Evolutionary conservation across 2,797 vertebrate species (phyloP), one percentile per base, ranked within the genome.

Genomic region (Dryobates pubescens): DNA sequence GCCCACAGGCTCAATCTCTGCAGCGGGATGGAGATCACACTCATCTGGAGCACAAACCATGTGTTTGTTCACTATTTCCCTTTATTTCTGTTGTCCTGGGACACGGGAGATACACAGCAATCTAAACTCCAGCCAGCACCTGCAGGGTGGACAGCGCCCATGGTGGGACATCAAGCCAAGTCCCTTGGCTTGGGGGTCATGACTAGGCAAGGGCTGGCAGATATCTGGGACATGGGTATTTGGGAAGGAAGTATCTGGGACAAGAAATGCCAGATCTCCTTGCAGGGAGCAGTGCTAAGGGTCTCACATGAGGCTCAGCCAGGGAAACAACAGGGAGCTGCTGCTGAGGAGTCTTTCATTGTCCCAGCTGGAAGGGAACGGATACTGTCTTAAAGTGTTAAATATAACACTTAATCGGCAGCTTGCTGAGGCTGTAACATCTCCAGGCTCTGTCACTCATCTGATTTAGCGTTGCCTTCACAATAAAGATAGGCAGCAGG

Each of bases 381-480:
- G 74, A 88, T 73, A 67, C 49, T 85, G n/a, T 41, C 77, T 90
- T 88, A 47, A 88, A 83, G 82, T 56, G 89, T 90, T 89, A 92
- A 68, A 92, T 88, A 61, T 91, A 93, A 95, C 92, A 73, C 57
- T 70, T 89, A 90, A 92, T 90, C 87, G 89, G 73, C 49, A 86
- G 91, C 82, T 89, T 34, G 30, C 69, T 72, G 59, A 29, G 32
- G 18, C 72, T 88, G 49, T 82, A 62, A 58, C 10, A 0, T 82
- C 85, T 88, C 38, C 43, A 1, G 4, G 23, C 54, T 83, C 76
- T 89, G 73, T 43, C 0, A 0, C 56, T 67, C 51, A 2, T 59
- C 79, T 87, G 70, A 78, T 74, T 81, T 63, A 45, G 30, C 1
- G 0, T 36, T 89, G 72, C 56, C 73, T 86, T 93, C 82, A 75